These are phyloP conservation scores for Myanophis thanlyinensis DNA, from an alignment of 2,113 vertebrate genomes.

Conservation along the genomic window DNA sequence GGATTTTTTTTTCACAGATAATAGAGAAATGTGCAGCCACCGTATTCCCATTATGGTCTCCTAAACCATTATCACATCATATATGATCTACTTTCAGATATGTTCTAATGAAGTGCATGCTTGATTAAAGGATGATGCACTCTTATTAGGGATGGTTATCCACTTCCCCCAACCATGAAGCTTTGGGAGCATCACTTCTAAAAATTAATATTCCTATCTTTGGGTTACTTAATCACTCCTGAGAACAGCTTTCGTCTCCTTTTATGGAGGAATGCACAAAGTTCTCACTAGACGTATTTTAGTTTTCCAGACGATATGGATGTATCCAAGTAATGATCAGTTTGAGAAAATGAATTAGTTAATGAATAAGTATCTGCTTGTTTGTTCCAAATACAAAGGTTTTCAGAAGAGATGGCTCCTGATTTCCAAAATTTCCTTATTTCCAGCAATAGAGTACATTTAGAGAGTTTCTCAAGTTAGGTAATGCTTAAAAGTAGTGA, in stretches of 20 bases:
- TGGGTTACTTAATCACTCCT: background rate
- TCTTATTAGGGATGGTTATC: background rate
- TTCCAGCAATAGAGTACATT: background rate
- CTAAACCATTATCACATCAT: background rate
- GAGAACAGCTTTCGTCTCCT: background rate
- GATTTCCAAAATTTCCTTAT: background rate
- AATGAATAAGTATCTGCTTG: background rate
- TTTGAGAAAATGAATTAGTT: no score
- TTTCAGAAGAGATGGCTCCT: background rate
- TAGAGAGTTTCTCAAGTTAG: background rate
- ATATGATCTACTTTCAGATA: background rate
- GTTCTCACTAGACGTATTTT: background rate
- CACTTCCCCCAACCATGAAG: background rate
- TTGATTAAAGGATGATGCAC: background rate
- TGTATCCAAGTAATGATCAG: background rate
- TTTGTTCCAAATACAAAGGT: background rate
- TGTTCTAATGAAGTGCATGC: background rate
- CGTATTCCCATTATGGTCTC: background rate
- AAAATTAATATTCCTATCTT: background rate
- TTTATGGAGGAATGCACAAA: background rate
- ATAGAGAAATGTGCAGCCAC: background rate
- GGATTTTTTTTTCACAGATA: background rate
- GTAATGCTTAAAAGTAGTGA: background rate
- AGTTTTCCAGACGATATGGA: background rate
- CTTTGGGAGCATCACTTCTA: background rate